Percentiles rank a stretch among this genome's conserved stretches.
These are phyloP conservation scores for Urocitellus parryii DNA, from an alignment of 2,113 vertebrate genomes.

Conservation along the genomic window DNA sequence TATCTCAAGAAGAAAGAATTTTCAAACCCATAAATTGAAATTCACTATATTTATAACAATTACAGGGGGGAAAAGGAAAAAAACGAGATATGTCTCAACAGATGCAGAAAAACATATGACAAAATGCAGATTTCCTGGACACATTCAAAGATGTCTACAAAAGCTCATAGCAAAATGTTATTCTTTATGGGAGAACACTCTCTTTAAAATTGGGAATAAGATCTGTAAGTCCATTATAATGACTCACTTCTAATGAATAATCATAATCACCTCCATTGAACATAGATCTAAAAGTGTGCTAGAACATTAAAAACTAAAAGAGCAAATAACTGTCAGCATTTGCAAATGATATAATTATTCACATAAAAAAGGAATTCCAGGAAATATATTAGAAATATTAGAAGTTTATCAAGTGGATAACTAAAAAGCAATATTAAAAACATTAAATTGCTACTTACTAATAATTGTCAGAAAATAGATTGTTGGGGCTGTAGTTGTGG, in stretches of 20 bases:
- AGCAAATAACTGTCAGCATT: neutral
- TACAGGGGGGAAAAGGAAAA: neutral
- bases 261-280: neutral
- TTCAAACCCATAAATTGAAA: constrained; percentile 33
- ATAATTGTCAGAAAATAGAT: constrained; percentile 31
- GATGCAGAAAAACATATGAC: neutral
- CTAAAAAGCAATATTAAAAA: constrained; percentile 42
- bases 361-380: neutral
- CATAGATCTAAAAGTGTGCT: neutral
- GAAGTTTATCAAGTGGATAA: neutral
- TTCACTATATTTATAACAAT: constrained; percentile 29
- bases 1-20: constrained; percentile 47
- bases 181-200: neutral
- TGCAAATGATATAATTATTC: constrained; percentile 27
- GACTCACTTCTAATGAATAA: constrained; percentile 1
- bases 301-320: constrained; percentile 3
- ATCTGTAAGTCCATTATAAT: neutral
- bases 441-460: constrained; percentile 43
- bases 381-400: neutral
- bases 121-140: constrained; percentile 3
- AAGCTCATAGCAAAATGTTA: neutral
- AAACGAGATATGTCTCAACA: constrained; percentile 21
- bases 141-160: neutral
- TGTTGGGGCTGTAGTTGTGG: neutral
- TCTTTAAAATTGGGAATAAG: neutral